Conservation (phyloP, 2,113 vertebrate genomes). For the Oreochromis aureus region DNA sequence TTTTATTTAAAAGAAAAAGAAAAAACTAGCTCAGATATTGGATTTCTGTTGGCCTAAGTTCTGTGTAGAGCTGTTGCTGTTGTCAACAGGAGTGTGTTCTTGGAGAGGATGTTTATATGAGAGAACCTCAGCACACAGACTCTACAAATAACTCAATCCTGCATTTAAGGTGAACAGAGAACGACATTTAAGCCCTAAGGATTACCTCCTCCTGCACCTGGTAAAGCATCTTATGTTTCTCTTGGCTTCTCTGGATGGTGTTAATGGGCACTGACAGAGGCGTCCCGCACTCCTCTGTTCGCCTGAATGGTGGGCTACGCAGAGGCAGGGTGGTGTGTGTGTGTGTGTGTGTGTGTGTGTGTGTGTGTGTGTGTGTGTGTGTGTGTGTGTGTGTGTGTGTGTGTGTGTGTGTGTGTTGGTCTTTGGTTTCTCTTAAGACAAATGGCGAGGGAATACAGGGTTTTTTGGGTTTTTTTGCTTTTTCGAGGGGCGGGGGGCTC, state of each 20-base stretch:
- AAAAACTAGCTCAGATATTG: not conserved
- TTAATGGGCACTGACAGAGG: slow-evolving; percentile 17
- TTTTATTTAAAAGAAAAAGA: not conserved
- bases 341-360: not conserved
- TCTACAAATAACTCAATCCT: slow-evolving; percentile 22
- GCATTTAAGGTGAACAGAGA: slow-evolving; percentile 8
- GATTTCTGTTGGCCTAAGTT: not conserved
- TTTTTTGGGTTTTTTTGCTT: not conserved
- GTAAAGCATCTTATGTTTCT: not conserved
- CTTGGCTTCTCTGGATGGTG: not conserved
- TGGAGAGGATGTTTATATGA: not conserved
- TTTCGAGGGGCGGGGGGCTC: not conserved
- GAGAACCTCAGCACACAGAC: not conserved
- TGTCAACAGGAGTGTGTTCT: not conserved
- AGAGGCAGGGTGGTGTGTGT: not conserved
- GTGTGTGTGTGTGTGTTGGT: not conserved
- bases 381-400: not conserved
- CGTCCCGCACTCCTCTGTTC: not conserved
- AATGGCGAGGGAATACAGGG: not conserved
- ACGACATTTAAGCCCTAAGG: slow-evolving; percentile 9
- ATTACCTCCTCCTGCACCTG: slow-evolving; percentile 6
- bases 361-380: not conserved
- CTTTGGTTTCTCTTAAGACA: not conserved
- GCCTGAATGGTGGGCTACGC: not conserved
- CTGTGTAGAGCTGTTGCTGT: not conserved